Evolutionary conservation across 2,113 vertebrate genomes (phyloP), one percentile per base, ranked within the genome.

Genomic region (Cynopterus brachyotis): DNA sequence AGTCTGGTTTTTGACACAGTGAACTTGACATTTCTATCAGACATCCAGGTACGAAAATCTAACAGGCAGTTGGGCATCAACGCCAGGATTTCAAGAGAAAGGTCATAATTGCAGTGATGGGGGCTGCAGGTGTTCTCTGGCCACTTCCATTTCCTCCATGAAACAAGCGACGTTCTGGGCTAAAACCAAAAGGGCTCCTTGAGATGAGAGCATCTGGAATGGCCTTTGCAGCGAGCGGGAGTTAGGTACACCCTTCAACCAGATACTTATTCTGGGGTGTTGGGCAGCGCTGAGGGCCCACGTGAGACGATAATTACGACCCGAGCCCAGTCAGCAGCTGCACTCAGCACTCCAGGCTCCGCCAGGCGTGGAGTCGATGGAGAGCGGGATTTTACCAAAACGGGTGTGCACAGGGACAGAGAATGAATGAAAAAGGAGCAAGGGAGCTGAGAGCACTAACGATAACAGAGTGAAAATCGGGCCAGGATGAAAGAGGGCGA

Each of bases 1-100:
- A 42, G 17, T 83, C 62, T 79, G 32, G 37, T 93, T 83, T 95
- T 89, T 5, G 57, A 62, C 35, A 50, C 40, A 17, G 5, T 75
- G 57, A 50, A 42, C 73, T 59, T 94, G 76, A 69, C 32, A 26
- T 94, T 79, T 66, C 53, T 84, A 30, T 86, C 40, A 86, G 45
- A 78, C 30, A 55, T 72, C 66, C n/a, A 72, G 72, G 28, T 32
- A 64, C 53, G 94, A n/a, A 9, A 47, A 28, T n/a, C 70, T 55
- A 75, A 87, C 20, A 70, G 47, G 30, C 62, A 50, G 6, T 79
- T 40, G 42, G 12, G 20, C 32, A n/a, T 26, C 26, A 60, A 55
- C 8, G 42, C 35, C 9, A 94, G 35, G 28, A 79, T 86, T 78
- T 90, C 28, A 42, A 62, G n/a, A 53, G 53, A 81, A 55, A 80